phyloP scores from a whole-genome alignment of 2,797 vertebrate genomes.

The Pampus argenteus region DNA sequence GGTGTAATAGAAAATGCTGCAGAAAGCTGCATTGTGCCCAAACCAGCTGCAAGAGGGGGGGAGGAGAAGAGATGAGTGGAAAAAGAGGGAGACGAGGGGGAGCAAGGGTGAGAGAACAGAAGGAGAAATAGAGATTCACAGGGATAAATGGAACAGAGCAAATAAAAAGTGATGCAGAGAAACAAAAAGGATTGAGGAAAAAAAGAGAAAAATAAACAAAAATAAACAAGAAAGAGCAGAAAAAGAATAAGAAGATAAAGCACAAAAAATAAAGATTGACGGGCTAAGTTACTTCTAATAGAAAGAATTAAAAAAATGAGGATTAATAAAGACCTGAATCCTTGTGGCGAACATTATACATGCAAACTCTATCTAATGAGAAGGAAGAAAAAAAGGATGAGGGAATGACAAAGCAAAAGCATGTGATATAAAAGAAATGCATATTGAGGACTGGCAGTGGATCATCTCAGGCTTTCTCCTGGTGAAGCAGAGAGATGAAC shows the following conservation, averaged over 20 bases:
- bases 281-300: conserved; percentile 1
- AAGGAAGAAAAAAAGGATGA: background rate
- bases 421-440: conserved; percentile 54
- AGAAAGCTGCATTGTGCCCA: conserved; percentile 92
- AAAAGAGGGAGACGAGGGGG: conserved; percentile 24
- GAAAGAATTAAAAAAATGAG: background rate
- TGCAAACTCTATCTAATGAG: conserved; percentile 5
- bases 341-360: conserved; percentile 1
- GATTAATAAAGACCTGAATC: conserved; percentile 3
- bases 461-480: conserved; percentile 71
- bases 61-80: conserved; percentile 20
- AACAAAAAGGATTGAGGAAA: background rate
- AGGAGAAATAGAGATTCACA: conserved; percentile 54
- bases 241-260: background rate
- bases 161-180: conserved; percentile 36
- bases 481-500: conserved; percentile 75
- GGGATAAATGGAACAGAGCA: conserved; percentile 47
- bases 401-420: conserved; percentile 51
- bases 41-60: conserved; percentile 61
- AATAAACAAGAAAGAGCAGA: background rate
- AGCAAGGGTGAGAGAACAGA: conserved; percentile 31
- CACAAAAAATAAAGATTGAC: background rate
- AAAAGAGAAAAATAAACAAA: background rate
- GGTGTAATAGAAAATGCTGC: conserved; percentile 92
- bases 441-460: conserved; percentile 55